phyloP scores from a whole-genome alignment of 2,888 invertebrate species.

The Tholera decimalis region DNA sequence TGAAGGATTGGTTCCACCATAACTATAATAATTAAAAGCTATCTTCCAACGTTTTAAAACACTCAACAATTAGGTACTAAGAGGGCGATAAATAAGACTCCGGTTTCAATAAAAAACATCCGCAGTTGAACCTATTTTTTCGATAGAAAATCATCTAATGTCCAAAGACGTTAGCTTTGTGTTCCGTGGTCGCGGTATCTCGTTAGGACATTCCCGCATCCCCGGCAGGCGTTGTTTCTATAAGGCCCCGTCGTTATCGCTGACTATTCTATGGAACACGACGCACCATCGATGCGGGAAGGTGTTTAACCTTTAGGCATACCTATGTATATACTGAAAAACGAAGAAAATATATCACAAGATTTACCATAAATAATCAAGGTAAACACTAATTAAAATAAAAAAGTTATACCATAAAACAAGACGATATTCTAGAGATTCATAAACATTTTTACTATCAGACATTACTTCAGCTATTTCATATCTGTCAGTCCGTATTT shows the following conservation, averaged over 20 bases:
- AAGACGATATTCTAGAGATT: constrained; percentile 18
- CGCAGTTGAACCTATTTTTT: too few species aligned
- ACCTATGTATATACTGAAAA: too few species aligned
- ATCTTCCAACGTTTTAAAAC: constrained; percentile 35
- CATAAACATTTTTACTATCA: constrained; percentile 56
- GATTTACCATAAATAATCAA: not conserved
- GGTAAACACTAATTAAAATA: constrained; percentile 33
- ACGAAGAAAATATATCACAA: too few species aligned
- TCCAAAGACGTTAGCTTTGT: too few species aligned
- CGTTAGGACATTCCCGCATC: too few species aligned
- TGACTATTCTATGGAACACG: too few species aligned
- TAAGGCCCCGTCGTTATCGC: too few species aligned
- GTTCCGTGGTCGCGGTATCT: too few species aligned
- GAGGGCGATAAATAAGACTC: not conserved
- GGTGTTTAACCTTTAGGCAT: too few species aligned
- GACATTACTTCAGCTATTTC: constrained; percentile 50
- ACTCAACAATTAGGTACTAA: constrained; percentile 6
- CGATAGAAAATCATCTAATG: too few species aligned
- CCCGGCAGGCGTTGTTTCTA: too few species aligned
- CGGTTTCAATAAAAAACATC: not conserved
- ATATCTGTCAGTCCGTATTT: constrained; percentile 40
- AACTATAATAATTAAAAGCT: constrained; percentile 37
- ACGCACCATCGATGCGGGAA: too few species aligned
- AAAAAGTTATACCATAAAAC: constrained; percentile 46
- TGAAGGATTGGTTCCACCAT: constrained; percentile 28